Evolutionary conservation across 2,797 vertebrate species (phyloP).

Genomic region (Anguilla marmorata): DNA sequence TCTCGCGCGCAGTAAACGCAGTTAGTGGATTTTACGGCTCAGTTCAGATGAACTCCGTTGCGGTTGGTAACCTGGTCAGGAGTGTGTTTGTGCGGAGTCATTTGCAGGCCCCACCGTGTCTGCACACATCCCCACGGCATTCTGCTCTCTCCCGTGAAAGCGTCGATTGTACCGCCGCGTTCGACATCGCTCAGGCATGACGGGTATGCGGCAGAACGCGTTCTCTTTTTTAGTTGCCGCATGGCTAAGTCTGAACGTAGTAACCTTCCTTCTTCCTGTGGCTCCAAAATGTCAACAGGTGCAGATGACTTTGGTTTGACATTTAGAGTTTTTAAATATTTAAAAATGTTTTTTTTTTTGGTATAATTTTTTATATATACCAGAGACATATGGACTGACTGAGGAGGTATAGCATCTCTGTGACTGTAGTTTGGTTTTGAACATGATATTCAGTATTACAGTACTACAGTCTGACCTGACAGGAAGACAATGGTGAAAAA

Average conservation of each 20-base stretch:
- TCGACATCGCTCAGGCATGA: background rate
- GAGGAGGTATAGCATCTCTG: no score
- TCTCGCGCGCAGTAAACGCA: background rate
- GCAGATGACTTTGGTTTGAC: background rate
- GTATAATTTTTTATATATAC: no score
- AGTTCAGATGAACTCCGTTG: background rate
- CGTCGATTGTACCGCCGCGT: background rate
- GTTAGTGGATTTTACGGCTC: background rate
- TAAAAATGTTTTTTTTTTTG: no score
- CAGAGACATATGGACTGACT: no score
- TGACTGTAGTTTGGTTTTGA: no score
- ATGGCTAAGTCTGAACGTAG: background rate
- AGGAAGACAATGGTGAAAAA: no score
- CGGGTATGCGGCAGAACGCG: background rate
- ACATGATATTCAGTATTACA: no score
- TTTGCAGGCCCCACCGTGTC: background rate
- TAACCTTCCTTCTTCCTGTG: background rate
- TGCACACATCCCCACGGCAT: background rate
- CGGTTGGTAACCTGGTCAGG: background rate
- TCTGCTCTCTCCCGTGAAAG: background rate
- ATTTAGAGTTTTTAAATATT: background rate
- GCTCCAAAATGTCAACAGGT: background rate
- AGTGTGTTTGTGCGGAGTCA: background rate
- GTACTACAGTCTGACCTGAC: no score
- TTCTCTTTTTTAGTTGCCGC: background rate